Percentiles rank a stretch among this genome's conserved stretches.
phyloP scores from a whole-genome alignment of 2,797 vertebrate species.

The Karalla daura region DNA sequence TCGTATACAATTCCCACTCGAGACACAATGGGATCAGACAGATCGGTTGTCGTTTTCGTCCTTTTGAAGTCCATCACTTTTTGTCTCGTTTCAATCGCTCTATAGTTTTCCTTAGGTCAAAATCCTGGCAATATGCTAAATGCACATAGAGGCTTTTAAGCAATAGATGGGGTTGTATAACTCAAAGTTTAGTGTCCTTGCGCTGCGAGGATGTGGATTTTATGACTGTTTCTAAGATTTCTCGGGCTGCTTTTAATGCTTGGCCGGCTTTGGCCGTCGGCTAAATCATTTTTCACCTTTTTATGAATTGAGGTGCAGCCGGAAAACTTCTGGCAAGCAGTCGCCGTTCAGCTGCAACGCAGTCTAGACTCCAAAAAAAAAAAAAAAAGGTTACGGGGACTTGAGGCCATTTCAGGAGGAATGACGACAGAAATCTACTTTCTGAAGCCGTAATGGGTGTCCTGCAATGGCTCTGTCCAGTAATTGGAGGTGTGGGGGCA shows the following conservation, averaged over 20 bases:
- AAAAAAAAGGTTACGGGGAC: conserved; percentile 24
- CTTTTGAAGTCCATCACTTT: conserved; percentile 29
- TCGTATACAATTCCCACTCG: conserved; percentile 24
- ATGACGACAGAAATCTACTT: conserved; percentile 16
- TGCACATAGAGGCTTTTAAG: conserved; percentile 43
- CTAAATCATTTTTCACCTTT: conserved; percentile 52
- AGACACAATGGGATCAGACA: conserved; percentile 13
- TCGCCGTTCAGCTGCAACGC: conserved; percentile 8
- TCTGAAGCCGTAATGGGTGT: not conserved
- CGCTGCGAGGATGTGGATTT: conserved; percentile 41
- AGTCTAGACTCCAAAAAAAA: no score
- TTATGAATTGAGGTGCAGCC: conserved; percentile 42
- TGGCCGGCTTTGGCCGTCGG: conserved; percentile 39
- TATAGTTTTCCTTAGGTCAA: conserved; percentile 32
- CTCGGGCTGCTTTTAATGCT: conserved; percentile 36
- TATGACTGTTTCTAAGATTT: conserved; percentile 50
- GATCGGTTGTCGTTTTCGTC: conserved; percentile 21
- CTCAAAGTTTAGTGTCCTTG: conserved; percentile 41
- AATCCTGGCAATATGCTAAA: conserved; percentile 49
- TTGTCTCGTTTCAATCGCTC: conserved; percentile 36
- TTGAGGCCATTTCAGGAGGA: conserved; percentile 4
- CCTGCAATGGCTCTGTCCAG: not conserved
- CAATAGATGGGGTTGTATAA: conserved; percentile 42
- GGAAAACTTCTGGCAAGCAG: conserved; percentile 2
- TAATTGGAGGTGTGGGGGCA: not conserved